Conservation (phyloP, 2,113 vertebrate genomes). For the Peromyscus californicus region DNA sequence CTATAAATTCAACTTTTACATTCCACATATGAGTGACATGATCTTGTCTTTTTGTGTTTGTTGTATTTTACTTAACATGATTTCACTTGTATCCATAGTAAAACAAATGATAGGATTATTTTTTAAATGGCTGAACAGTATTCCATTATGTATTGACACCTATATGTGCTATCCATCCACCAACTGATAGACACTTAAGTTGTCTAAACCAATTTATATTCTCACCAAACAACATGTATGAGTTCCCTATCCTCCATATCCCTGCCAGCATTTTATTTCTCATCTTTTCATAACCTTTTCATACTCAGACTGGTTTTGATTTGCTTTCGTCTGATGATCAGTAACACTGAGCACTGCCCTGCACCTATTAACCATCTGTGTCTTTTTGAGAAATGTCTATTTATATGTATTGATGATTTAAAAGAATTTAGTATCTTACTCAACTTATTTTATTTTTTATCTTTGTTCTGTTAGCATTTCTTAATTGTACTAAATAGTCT, state of each 20-base stretch:
- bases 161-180: background rate
- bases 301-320: background rate
- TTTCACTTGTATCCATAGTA: background rate
- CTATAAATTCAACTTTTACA: background rate
- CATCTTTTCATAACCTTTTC: background rate
- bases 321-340: background rate
- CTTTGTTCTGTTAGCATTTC: background rate
- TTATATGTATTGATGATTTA: background rate
- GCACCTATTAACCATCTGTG: background rate
- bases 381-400: background rate
- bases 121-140: background rate
- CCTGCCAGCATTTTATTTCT: background rate
- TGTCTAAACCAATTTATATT: background rate
- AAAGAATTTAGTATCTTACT: background rate
- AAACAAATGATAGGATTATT: background rate
- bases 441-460: background rate
- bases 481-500: background rate
- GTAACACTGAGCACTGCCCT: background rate
- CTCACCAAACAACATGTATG: too few species aligned
- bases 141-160: background rate
- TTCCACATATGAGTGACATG: background rate
- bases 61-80: background rate
- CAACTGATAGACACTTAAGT: background rate
- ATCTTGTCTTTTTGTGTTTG: background rate
- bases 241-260: background rate